Percentiles rank a stretch among this genome's conserved stretches.
These are phyloP conservation scores for Drosophila borealis DNA, from an alignment of 2,888 invertebrate genomes.

Conservation along the genomic window DNA sequence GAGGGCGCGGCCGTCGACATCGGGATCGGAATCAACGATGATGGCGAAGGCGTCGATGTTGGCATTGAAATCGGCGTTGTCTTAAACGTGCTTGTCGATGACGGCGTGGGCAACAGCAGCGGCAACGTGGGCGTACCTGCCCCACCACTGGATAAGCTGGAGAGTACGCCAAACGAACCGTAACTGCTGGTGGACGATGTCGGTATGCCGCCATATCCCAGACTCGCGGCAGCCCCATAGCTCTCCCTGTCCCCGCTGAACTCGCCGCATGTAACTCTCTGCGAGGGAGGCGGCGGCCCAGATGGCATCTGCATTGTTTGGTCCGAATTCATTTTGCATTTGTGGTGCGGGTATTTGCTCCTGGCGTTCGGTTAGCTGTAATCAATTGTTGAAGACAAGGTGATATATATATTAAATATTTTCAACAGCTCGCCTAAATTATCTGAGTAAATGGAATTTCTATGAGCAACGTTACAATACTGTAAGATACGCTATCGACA, in stretches of 20 bases:
- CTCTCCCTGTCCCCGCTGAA: constrained; percentile 48
- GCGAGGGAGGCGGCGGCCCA: constrained; percentile 66
- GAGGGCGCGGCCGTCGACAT: constrained; percentile 1
- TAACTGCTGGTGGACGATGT: constrained; percentile 62
- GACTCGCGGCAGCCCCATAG: constrained; percentile 39
- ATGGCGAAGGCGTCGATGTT: constrained; percentile 9
- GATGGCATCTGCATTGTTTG: constrained; percentile 64
- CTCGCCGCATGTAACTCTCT: constrained; percentile 54
- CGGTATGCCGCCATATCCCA: constrained; percentile 49
- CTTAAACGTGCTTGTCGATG: constrained; percentile 56
- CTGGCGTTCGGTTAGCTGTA: constrained; percentile 40
- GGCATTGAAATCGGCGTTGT: constrained; percentile 42
- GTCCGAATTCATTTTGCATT: constrained; percentile 76
- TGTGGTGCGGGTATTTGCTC: constrained; percentile 52
- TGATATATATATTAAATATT: neutral
- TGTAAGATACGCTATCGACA: no score
- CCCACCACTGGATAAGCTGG: constrained; percentile 59
- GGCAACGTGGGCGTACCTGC: constrained; percentile 41
- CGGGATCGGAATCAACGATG: constrained; percentile 5
- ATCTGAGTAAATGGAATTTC: no score
- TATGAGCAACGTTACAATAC: no score
- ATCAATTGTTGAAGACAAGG: neutral
- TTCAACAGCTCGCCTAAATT: neutral
- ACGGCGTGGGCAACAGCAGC: constrained; percentile 51
- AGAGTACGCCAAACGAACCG: constrained; percentile 70